Evolutionary conservation across 2,888 invertebrate genomes (phyloP), one percentile per base, ranked within the genome.

Genomic region (Drosophila nr. perissopoda): DNA sequence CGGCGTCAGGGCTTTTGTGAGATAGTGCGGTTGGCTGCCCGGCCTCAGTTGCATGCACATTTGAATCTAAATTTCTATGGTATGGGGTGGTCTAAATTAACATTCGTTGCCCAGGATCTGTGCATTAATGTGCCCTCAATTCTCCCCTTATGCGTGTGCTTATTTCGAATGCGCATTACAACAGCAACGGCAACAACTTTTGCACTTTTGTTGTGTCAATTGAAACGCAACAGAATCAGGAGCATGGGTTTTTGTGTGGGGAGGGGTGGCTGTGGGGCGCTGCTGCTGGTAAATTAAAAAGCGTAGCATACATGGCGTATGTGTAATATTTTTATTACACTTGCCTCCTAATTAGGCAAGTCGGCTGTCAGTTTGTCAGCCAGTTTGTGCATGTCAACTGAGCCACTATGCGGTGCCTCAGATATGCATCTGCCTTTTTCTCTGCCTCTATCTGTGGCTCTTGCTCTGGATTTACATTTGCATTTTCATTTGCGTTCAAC

Each of bases 101-200:
- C 85, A 87, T 85, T 85, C 85, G 80, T 73, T 70, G 61, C 76
- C 78, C 78, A 66, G 80, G 67, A 82, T 70, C 63, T 76, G 73
- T 76, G 81, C 83, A 85, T 87, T 85, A 85, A 87, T 87, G 85
- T 85, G 87, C 75, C 85, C 85, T 78, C 85, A 85, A 87, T 85
- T 85, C 87, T 83, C 85, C 29, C 78, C 75, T 75, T 66, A 77
- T 85, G 85, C 85, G 87, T 90, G 87, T 90, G 87, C 90, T 89
- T 90, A 89, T 87, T 87, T 90, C 81, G 64, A 86, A 90, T 87
- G 87, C 81, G 84, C 90, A 90, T 89, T 87, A 88, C 90, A 90
- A 79, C 74, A 69, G 70, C 80, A 75, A 57, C 67, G 36, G 42
- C 48, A 59, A 54, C 65, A 52, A 69, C 40, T 65, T 89, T 87